phyloP scores from a whole-genome alignment of 1,140 invertebrate genomes.

The Eumeta japonica region DNA sequence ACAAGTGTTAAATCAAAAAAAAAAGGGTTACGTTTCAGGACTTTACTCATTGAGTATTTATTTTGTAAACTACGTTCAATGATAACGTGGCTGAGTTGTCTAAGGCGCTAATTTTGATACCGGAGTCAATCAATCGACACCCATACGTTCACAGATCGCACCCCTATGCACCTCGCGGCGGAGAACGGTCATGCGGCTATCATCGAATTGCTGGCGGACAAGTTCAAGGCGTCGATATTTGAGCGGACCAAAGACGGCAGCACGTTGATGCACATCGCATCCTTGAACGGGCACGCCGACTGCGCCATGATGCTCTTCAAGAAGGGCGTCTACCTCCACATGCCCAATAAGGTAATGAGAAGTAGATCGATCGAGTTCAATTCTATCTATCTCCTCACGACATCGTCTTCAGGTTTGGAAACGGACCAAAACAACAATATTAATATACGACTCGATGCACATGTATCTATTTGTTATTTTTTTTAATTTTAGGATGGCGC shows the following conservation, averaged over 20 bases:
- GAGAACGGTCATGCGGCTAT: conserved; percentile 94
- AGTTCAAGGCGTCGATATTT: conserved; percentile 94
- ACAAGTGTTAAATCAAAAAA: no score
- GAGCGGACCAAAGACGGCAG: conserved; percentile 95
- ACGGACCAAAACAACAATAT: no score
- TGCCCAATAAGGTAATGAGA: conserved; percentile 98
- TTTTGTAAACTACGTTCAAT: no score
- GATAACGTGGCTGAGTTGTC: no score
- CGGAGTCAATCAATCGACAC: no score
- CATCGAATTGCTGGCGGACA: conserved; percentile 95
- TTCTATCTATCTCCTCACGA: background rate
- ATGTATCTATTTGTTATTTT: background rate
- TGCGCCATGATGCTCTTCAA: conserved; percentile 98
- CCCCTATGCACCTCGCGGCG: conserved; percentile 95
- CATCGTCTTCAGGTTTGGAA: no score
- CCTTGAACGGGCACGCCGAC: conserved; percentile 93
- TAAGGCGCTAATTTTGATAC: no score
- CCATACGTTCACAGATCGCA: conserved; percentile 81
- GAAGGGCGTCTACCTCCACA: conserved; percentile 98
- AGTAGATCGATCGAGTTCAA: conserved; percentile 22
- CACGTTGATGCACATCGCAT: conserved; percentile 97
- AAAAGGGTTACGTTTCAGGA: no score
- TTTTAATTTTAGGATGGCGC: conserved; percentile 69
- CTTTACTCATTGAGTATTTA: no score
- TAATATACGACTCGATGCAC: background rate